phyloP scores from a whole-genome alignment of 2,113 vertebrate species.

The Echinops telfairi region DNA sequence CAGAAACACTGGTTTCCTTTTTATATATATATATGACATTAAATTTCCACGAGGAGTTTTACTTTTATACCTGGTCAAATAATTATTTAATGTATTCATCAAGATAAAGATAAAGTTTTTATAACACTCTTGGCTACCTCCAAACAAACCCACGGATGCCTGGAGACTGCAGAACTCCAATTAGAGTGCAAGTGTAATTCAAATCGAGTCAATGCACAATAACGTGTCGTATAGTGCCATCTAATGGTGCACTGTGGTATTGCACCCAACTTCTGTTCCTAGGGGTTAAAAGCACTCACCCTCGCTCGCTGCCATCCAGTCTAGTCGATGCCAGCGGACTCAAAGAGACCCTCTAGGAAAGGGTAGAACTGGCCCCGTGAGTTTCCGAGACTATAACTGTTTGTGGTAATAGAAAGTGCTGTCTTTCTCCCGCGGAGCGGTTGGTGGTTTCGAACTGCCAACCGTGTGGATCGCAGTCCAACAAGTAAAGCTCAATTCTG shows the following conservation, averaged over 20 bases:
- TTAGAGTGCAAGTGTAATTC: not conserved
- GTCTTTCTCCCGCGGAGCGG: too few species aligned
- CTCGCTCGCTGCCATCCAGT: too few species aligned
- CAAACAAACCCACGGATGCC: not conserved
- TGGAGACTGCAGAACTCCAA: not conserved
- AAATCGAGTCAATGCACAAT: not conserved
- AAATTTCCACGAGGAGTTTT: constrained; percentile 25
- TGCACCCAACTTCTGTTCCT: not conserved
- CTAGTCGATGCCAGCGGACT: too few species aligned
- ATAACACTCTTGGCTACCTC: not conserved
- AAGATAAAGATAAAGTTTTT: constrained; percentile 1
- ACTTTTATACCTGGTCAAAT: not conserved
- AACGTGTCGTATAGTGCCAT: constrained; percentile 34
- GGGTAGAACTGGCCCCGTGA: too few species aligned
- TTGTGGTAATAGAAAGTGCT: too few species aligned
- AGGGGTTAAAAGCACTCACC: not conserved
- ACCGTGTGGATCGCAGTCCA: too few species aligned
- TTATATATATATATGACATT: not conserved
- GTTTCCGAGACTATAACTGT: too few species aligned
- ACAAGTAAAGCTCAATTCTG: not conserved
- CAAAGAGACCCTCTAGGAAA: too few species aligned
- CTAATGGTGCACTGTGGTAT: constrained; percentile 28
- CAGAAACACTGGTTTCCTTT: not conserved
- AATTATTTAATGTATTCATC: not conserved
- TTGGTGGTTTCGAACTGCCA: too few species aligned